Evolutionary conservation across 2,888 invertebrate species (phyloP), one percentile per base, ranked within the genome.

Genomic region (Hoplodrina ambigua): DNA sequence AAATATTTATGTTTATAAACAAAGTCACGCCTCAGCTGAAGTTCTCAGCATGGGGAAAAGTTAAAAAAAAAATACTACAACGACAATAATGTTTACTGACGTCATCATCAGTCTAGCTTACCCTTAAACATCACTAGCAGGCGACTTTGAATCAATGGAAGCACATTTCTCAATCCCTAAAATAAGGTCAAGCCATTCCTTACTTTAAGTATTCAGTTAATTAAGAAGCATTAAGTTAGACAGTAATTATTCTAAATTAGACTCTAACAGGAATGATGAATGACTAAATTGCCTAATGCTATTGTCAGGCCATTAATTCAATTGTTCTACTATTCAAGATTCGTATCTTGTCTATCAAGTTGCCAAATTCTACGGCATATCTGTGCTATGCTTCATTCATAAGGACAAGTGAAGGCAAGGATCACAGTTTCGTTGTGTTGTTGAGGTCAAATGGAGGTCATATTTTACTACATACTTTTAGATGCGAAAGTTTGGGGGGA

Each of bases 271-370:
- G 71, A 57, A 74, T 74, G 72, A 78, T 78, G 62, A 62, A 74
- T 74, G 72, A 53, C 57, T 74, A 49, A 58, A 71, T 15, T n/a
- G 13, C 7, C 25, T 30, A 60, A 61, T 61, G 78, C 56, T 61
- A 74, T 61, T 71, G 61, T 77, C 73, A 71, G 71, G 4, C 19
- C 76, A 72, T 76, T 72, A 68, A 69, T 72, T 72, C 61, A 61
- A 61, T 74, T 71, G 78, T 77, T 70, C 11, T 57, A 76, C 30
- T 57, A 55, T 61, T 61, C 49, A 25, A 61, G 41, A 49, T 53
- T 37, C 46, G 33, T 61, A 46, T 52, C 41, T 19, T 19, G 58
- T 50, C 54, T 59, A 19, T 56, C 56, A 70, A 70, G 46, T 61
- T 44, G 50, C 49, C 33, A 71, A 74, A 70, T 69, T 37, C 46